phyloP scores from a whole-genome alignment of 2,888 invertebrate genomes.

The Oligia latruncula region DNA sequence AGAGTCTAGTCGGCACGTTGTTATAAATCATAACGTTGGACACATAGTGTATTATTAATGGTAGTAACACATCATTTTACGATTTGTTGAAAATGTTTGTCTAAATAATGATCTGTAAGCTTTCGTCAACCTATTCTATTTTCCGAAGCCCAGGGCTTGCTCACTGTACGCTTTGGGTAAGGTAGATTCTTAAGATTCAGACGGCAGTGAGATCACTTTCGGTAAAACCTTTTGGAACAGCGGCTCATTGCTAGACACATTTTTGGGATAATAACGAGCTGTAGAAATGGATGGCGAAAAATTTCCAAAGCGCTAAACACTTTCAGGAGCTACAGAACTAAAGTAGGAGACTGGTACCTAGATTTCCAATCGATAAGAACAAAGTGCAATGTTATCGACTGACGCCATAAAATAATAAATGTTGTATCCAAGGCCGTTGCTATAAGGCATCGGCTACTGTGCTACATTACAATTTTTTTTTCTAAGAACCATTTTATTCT shows the following conservation, averaged over 20 bases:
- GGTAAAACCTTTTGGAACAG: not conserved
- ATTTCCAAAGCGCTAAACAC: not conserved
- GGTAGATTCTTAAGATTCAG: not conserved
- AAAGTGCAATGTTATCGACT: slow-evolving; percentile 50
- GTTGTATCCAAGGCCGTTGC: slow-evolving; percentile 37
- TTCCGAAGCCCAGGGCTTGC: not conserved
- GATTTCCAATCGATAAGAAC: slow-evolving; percentile 41
- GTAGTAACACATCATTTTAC: slow-evolving; percentile 6
- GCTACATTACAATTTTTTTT: slow-evolving; percentile 24
- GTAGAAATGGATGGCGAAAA: not conserved
- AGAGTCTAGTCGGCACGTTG: not conserved
- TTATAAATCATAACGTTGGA: slow-evolving; percentile 12
- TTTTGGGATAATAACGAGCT: not conserved
- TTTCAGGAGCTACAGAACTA: not conserved
- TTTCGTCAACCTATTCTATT: not conserved
- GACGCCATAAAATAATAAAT: slow-evolving; percentile 28
- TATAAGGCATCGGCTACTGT: slow-evolving; percentile 23
- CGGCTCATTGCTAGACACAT: not conserved
- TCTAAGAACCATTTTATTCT: not conserved
- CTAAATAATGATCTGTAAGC: not conserved
- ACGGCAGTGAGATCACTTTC: not conserved
- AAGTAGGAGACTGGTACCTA: not conserved
- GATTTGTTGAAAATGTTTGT: slow-evolving; percentile 3
- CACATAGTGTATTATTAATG: not conserved
- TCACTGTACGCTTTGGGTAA: not conserved